A percentile compares a stretch with the other conserved stretches of the same genome.
These are phyloP conservation scores for Sitophilus oryzae DNA, from an alignment of 1,140 invertebrate genomes.

Conservation along the genomic window DNA sequence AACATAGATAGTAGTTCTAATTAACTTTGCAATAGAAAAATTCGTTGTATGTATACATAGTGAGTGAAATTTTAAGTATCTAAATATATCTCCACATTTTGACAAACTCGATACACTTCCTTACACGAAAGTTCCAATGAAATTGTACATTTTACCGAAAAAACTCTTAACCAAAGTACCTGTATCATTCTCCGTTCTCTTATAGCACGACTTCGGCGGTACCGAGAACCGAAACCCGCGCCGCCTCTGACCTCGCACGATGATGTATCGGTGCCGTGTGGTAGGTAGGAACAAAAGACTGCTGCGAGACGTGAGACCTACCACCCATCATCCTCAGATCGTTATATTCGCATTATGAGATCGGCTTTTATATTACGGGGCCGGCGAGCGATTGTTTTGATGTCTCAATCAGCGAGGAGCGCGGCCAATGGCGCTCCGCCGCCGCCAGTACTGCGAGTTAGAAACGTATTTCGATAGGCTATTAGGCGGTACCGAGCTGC, in stretches of 20 bases:
- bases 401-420: conserved; percentile 11
- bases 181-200: too few species aligned
- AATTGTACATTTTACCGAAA: too few species aligned
- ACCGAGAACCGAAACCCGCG: too few species aligned
- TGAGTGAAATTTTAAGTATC: too few species aligned
- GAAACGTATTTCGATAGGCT: background rate
- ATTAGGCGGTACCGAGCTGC: background rate
- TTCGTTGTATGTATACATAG: too few species aligned
- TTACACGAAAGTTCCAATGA: too few species aligned
- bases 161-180: too few species aligned
- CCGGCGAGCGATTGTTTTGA: conserved; percentile 17
- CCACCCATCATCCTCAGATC: conserved; percentile 18
- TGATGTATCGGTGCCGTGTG: conserved; percentile 18
- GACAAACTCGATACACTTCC: too few species aligned
- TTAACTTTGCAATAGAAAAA: too few species aligned
- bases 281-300: conserved; percentile 18
- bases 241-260: conserved; percentile 7
- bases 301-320: conserved; percentile 17
- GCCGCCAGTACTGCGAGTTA: background rate
- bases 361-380: conserved; percentile 5
- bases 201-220: too few species aligned
- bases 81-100: too few species aligned
- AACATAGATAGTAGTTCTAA: too few species aligned
- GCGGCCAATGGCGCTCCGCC: background rate
- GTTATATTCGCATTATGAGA: conserved; percentile 12